Evolutionary conservation across 2,888 invertebrate species (phyloP), one percentile per base, ranked within the genome.

Genomic region (Oscheius sp.): DNA sequence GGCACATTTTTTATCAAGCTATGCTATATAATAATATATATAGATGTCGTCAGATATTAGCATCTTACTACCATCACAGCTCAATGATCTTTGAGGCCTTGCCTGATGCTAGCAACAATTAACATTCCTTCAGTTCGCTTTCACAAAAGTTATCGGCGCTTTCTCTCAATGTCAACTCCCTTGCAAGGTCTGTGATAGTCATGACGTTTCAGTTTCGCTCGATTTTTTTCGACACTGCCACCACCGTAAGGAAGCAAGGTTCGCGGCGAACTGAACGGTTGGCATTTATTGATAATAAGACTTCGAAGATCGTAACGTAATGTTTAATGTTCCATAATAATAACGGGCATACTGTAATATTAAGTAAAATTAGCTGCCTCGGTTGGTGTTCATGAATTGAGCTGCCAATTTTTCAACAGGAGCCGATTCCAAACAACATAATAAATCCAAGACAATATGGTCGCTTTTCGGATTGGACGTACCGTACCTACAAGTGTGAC

Each of bases 361-460:
- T 12, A 17, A 41, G 5, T 6, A 24, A 28, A 1, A 17, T 59
- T 30, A 59, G 14, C 32, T 36, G 20, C 44, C 44, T 3, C 41
- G 59, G 28, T 67, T 57, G 12, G 67, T 67, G 38, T 59, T 67
- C 47, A 67, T 49, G 45, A 67, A 67, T 17, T 49, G 50, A n/a
- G 57, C 57, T 6, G 67, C 67, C 47, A 67, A 22, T 8, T 45
- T 59, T 20, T 67, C 67, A 9, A 57, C 30, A 4, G 67, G 38
- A 26, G 41, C 67, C 2, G 30, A 47, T 33, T 61, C 61, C 51
- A 41, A 41, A 9, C 28, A 50, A 24, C 76, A 76, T 41, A 76
- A 45, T 14, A 76, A 54, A 32, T 76, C 76, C 2, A 76, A 50
- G 8, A 76, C 76, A 17, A 76, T 51, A 49, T 76, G 76, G 26